Evolutionary conservation across 92 coral and sea anemone species (phyloP), one percentile per base, ranked within the genome.

Genomic region (Bergia puertoricense): DNA sequence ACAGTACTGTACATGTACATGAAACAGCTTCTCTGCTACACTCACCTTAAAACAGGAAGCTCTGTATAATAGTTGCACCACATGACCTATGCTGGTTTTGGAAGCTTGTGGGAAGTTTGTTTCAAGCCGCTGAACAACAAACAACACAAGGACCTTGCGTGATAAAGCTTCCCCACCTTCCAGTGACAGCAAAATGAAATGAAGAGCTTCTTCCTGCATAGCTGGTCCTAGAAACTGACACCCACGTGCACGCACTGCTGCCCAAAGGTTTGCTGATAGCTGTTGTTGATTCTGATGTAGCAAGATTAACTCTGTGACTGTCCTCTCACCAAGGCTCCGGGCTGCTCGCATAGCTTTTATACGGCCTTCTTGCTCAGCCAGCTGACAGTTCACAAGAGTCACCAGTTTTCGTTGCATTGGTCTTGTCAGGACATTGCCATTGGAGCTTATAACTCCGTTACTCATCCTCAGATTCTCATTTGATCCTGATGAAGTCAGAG

Each of bases 221-320:
- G 98, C 98, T 77, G 99, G 99, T 41, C 99, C 99, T 30, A 97
- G 97, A 93, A 97, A 97, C 91, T 97, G 99, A 79, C 99, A 97
- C 41, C 99, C 99, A 76, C 99, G 99, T 66, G 91, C 93, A 11
- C 99, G 95, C 15, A 97, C 99, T 36, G 99, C 98, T 41, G 96
- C 93, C 99, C 99, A 97, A 23, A 97, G 92, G 79, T 97, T 96
- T 59, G 95, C 93, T 8, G 99, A 95, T 59, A 97, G 86, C 85
- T 95, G 98, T 71, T 96, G 96, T 46, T 95, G 96, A 90, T 97
- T 95, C 85, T 97, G 98, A 93, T 97, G 99, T 39, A 97, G 93
- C 42, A 97, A 91, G 65, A 97, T 97, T n/a, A 97, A 92, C 90
- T 97, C 99, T 9, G 96, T 95, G 74, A 97, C 97, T 3, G 99